phyloP scores from a whole-genome alignment of 1,140 invertebrate genomes.

The Diprion similis region DNA sequence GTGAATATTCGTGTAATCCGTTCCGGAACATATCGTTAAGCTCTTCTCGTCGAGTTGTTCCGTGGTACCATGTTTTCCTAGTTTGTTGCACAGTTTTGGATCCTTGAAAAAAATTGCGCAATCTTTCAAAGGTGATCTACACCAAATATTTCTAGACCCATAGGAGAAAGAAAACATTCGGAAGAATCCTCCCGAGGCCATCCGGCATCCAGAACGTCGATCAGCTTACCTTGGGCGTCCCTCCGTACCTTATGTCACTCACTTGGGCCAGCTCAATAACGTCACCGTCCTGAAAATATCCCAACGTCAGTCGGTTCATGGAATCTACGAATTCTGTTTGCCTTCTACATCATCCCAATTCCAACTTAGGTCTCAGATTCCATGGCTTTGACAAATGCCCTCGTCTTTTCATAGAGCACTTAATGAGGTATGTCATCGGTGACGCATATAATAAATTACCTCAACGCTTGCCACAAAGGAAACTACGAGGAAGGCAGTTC shows the following conservation, averaged over 20 bases:
- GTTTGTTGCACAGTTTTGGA: constrained; percentile 81
- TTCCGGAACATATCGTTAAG: constrained; percentile 94
- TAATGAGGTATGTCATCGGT: constrained; percentile 16
- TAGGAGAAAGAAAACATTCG: too few relatives aligned
- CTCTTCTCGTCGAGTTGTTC: constrained; percentile 91
- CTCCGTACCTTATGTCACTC: constrained; percentile 91
- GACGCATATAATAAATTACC: background rate
- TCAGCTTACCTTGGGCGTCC: constrained; percentile 78
- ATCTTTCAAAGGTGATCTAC: background rate
- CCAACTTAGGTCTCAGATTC: background rate
- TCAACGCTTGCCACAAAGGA: background rate
- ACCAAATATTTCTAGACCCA: too few relatives aligned
- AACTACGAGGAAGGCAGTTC: background rate
- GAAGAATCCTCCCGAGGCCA: too few relatives aligned
- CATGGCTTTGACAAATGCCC: background rate
- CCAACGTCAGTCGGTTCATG: constrained; percentile 25
- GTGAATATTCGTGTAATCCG: constrained; percentile 98
- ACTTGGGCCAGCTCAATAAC: constrained; percentile 96
- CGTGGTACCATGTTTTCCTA: constrained; percentile 73
- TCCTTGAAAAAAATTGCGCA: constrained; percentile 69
- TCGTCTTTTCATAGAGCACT: background rate
- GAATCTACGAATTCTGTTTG: too few relatives aligned
- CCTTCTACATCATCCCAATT: too few relatives aligned
- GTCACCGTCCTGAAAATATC: constrained; percentile 85
- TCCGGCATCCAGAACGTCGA: too few relatives aligned